Conservation (phyloP, 1,140 invertebrate species). For the Dryas iulia region DNA sequence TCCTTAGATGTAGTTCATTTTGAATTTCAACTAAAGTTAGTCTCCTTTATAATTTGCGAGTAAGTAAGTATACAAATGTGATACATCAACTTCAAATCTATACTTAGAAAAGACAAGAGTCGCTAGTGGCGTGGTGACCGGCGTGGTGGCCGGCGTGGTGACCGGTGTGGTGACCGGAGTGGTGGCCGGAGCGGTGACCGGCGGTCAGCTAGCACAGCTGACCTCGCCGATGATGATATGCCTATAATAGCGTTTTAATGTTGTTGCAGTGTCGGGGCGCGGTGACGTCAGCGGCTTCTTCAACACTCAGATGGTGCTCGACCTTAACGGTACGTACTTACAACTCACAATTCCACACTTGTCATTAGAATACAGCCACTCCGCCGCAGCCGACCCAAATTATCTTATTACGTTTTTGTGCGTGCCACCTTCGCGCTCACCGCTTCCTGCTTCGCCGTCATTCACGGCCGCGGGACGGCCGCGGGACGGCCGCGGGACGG, state of each 20-base stretch:
- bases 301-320: constrained; percentile 76
- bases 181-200: not conserved
- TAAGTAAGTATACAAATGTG: not conserved
- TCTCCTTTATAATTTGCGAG: not conserved
- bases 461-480: no score
- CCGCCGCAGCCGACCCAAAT: constrained; percentile 33
- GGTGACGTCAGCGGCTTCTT: constrained; percentile 72
- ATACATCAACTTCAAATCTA: not conserved
- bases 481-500: no score
- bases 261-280: constrained; percentile 73
- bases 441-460: constrained; percentile 17
- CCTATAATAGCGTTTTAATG: constrained; percentile 32
- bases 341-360: constrained; percentile 10
- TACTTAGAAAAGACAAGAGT: not conserved
- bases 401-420: constrained; percentile 59
- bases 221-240: not conserved
- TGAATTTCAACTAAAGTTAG: not conserved
- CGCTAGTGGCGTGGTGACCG: not conserved
- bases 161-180: not conserved
- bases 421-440: constrained; percentile 10
- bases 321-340: constrained; percentile 69
- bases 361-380: constrained; percentile 46
- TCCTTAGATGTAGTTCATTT: not conserved
- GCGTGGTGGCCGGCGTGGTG: not conserved
- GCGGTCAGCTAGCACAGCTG: not conserved